phyloP scores from a whole-genome alignment of 1,140 invertebrate species.

The Bombus impatiens region DNA sequence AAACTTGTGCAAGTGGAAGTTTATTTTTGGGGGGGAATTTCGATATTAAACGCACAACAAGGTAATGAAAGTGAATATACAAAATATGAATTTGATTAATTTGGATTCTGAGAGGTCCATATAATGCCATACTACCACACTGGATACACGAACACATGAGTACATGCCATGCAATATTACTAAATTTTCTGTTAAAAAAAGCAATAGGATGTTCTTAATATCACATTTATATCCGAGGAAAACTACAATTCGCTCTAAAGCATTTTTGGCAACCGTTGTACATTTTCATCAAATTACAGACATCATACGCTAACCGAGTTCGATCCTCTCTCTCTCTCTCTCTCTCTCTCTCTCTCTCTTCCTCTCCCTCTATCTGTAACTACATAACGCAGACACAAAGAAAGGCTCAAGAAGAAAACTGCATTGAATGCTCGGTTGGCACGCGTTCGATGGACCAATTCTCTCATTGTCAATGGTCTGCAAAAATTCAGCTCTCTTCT shows the following conservation, averaged over 20 bases:
- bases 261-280: background rate
- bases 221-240: background rate
- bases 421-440: constrained; percentile 39
- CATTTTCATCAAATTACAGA: background rate
- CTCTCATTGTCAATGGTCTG: constrained; percentile 22
- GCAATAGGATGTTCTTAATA: too few relatives aligned
- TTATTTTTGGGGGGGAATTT: background rate
- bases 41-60: background rate
- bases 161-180: too few relatives aligned
- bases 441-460: constrained; percentile 56
- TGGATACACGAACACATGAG: too few relatives aligned
- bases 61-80: background rate
- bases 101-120: background rate
- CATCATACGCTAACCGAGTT: background rate
- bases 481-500: background rate
- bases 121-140: too few relatives aligned
- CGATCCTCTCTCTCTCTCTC: background rate
- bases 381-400: background rate
- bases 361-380: background rate
- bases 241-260: background rate
- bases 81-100: background rate
- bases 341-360: too few relatives aligned
- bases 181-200: background rate
- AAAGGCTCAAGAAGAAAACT: background rate
- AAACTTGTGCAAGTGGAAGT: too few relatives aligned